Evolutionary conservation across 1,140 invertebrate species (phyloP).

Genomic region (Augochlora pura): DNA sequence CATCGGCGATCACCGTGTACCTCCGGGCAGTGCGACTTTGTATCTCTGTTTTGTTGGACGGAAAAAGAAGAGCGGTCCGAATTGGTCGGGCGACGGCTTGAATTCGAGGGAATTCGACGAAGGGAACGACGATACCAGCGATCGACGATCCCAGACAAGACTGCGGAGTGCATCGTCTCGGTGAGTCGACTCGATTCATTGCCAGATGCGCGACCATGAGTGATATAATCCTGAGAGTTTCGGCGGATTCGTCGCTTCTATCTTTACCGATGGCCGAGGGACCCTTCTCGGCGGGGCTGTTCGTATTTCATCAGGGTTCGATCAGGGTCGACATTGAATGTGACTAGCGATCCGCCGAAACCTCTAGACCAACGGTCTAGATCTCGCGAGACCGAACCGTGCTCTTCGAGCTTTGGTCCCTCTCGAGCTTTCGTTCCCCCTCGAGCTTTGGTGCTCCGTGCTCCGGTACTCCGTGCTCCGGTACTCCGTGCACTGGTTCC

Average conservation of each 20-base stretch:
- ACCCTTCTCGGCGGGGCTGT: background rate
- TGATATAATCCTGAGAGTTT: conserved; percentile 39
- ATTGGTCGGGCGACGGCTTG: too few relatives aligned
- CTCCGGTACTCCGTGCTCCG: too few relatives aligned
- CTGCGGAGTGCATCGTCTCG: conserved; percentile 35
- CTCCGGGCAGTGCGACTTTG: background rate
- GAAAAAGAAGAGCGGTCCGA: background rate
- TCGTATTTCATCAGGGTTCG: too few relatives aligned
- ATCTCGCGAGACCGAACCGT: background rate
- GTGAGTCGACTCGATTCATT: conserved; percentile 51
- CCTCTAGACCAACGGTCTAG: too few relatives aligned
- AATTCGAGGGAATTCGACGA: background rate
- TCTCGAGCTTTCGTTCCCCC: too few relatives aligned
- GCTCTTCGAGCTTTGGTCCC: too few relatives aligned
- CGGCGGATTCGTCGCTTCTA: background rate
- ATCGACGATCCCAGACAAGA: conserved; percentile 10
- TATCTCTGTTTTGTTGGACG: background rate
- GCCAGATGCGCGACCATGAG: conserved; percentile 32
- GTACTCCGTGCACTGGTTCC: too few relatives aligned
- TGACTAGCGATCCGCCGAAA: too few relatives aligned
- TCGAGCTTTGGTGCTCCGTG: too few relatives aligned
- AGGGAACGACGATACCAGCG: background rate
- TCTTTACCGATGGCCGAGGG: background rate
- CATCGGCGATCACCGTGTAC: background rate
- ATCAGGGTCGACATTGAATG: background rate